phyloP scores from a whole-genome alignment of 92 coral and sea anemone species.

The Heliopora coerulea region DNA sequence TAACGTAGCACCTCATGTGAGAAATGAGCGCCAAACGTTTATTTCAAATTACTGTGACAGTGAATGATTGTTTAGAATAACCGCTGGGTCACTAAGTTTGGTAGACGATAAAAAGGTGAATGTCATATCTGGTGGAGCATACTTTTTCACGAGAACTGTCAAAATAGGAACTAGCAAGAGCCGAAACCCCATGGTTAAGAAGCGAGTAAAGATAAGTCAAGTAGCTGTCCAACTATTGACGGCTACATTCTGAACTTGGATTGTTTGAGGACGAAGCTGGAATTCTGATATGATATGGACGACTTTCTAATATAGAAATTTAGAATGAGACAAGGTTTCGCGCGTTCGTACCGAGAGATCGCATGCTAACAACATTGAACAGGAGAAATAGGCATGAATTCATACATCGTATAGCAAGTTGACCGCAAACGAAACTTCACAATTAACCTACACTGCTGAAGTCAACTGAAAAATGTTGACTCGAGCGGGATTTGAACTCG shows the following conservation, averaged over 20 bases:
- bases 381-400: background rate
- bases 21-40: background rate
- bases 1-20: background rate
- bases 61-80: background rate
- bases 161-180: background rate
- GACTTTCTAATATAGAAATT: background rate
- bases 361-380: no score
- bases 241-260: background rate
- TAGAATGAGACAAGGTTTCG: background rate
- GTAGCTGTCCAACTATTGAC: background rate
- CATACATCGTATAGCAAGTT: background rate
- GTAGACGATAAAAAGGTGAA: background rate
- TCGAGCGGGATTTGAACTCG: no score
- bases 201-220: background rate
- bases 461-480: no score
- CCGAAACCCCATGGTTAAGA: background rate
- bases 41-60: background rate
- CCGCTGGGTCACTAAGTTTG: background rate
- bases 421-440: no score
- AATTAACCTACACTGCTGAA: no score
- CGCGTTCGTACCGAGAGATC: background rate
- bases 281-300: conserved; percentile 9
- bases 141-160: background rate
- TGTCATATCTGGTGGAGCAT: no score
- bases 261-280: conserved; percentile 9